Conservation (phyloP, 2,113 vertebrate genomes). For the Glaucomys volans region DNA sequence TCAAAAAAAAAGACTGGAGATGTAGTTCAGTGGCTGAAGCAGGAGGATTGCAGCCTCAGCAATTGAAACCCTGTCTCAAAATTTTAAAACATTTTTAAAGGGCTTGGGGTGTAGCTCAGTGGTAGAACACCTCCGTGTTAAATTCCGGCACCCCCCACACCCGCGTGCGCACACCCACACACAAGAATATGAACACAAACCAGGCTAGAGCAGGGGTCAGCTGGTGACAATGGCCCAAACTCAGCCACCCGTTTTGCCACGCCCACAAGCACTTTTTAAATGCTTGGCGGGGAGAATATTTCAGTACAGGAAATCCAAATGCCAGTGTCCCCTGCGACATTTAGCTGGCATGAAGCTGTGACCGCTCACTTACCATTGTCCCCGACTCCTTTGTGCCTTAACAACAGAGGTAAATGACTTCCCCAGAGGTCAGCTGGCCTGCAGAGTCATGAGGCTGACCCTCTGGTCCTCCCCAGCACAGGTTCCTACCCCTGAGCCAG, state of each 20-base stretch:
- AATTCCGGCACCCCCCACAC: no score
- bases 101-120: no score
- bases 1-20: no score
- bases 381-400: not conserved
- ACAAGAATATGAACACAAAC: not conserved
- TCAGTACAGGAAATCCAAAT: not conserved
- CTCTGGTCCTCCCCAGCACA: not conserved
- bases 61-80: no score
- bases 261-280: not conserved
- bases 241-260: not conserved
- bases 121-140: no score
- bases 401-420: not conserved
- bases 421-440: not conserved
- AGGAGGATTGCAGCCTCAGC: no score
- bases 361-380: not conserved
- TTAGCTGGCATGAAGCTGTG: not conserved
- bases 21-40: not conserved
- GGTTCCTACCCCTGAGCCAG: not conserved
- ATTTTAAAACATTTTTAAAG: no score
- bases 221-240: not conserved
- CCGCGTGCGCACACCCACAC: no score
- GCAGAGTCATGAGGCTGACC: not conserved
- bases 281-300: not conserved
- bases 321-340: not conserved
- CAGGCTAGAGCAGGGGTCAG: not conserved